These are phyloP conservation scores for Cephus spinipes DNA, from an alignment of 2,888 invertebrate genomes.

Conservation along the genomic window DNA sequence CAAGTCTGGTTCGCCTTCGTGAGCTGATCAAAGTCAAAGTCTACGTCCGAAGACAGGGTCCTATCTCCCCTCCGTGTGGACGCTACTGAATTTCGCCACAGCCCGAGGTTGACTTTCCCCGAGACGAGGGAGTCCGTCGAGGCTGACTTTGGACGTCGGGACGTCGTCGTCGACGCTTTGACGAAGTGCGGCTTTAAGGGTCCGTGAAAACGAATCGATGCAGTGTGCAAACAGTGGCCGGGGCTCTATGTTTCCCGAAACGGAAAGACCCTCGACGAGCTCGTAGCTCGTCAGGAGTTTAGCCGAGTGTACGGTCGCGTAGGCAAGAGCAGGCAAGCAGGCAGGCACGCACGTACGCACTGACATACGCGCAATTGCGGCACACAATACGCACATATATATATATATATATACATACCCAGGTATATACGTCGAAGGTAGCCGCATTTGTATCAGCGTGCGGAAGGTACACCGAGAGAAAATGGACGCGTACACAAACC, in stretches of 20 bases:
- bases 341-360: not conserved
- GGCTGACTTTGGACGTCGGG: not conserved
- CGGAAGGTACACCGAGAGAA: not conserved
- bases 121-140: not conserved
- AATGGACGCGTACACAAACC: not conserved
- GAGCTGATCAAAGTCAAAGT: not conserved
- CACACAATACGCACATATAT: constrained; percentile 3
- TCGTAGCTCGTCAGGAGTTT: constrained; percentile 41
- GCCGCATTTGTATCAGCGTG: not conserved
- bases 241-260: constrained; percentile 52
- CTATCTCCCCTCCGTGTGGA: not conserved
- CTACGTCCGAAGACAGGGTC: not conserved
- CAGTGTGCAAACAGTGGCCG: constrained; percentile 46
- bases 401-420: constrained; percentile 8
- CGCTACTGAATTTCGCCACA: not conserved
- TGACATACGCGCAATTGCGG: not conserved
- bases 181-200: constrained; percentile 5
- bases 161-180: not conserved
- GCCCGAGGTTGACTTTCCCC: too few species aligned
- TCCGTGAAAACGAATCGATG: constrained; percentile 47
- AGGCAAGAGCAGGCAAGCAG: constrained; percentile 15
- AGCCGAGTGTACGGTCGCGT: constrained; percentile 42
- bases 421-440: constrained; percentile 15
- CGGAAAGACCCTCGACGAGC: constrained; percentile 46
- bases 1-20: not conserved